Evolutionary conservation across 1,140 invertebrate species (phyloP), one percentile per base, ranked within the genome.

Genomic region (Neuroterus valhalla): DNA sequence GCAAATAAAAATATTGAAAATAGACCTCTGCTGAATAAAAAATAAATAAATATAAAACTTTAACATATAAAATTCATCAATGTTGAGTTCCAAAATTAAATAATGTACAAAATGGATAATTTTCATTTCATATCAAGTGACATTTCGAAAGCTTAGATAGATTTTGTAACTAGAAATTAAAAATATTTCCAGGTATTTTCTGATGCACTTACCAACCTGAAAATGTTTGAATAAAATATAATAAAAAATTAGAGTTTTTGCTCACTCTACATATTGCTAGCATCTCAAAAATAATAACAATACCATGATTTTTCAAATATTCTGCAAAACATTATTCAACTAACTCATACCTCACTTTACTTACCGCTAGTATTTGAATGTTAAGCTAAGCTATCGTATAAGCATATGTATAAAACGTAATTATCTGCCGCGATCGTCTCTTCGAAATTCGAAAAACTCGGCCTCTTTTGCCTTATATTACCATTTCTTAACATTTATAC

Each of bases 321-420:
- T 62, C 23, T 31, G 23, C 10, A 62, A 62, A 62, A 48, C n/a
- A 50, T 62, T 38, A 62, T 26, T 12, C 31, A 62, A 12, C 15
- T 23, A 55, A 55, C 23, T 62, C 31, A 4, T 1, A 55, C 21
- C 21, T 26, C 12, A 26, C 19, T 23, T 26, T n/a, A 31, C n/a
- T 31, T 38, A 31, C 31, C 17, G 6, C 21, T 50, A 26, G 15
- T 31, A 26, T 62, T 31, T 31, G n/a, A 31, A 62, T 23, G 3
- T 62, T 62, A 62, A 62, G n/a, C 26, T 38, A 62, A 62, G n/a
- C 23, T 31, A 62, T 14, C 31, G 31, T 62, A 31, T 62, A 19
- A 50, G 17, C 21, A 50, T 62, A 62, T 26, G 15, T 62, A 23
- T 38, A 62, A 26, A 62, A 62, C 52, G 21, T 55, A 55, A 55